Evolutionary conservation across 2,888 invertebrate species (phyloP), one percentile per base, ranked within the genome.

Genomic region (Gasteruption jaculator): DNA sequence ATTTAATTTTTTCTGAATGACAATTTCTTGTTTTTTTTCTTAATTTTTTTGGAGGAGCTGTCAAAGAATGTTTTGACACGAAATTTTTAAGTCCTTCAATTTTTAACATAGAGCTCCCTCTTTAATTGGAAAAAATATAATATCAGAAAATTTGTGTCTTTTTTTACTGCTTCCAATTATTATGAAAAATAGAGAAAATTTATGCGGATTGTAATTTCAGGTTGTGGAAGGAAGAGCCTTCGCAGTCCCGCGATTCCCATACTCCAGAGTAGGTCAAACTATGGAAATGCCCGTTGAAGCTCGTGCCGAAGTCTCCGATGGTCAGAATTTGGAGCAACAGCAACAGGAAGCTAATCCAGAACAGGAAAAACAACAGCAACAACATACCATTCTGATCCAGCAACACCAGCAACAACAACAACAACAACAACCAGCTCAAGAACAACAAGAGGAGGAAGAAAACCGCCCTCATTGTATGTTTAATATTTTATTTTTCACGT

Each of bases 381-480:
- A 49, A 61, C 52, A 57, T 41, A 61, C 57, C 15, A 47, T 62
- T 48, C 59, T 73, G 43, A 72, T 75, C 63, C 74, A 74, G 52
- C 72, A 74, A 1, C 74, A 73, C 25, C 71, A 69, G 41, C 72
- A 71, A 37, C 78, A 78, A 29, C 67, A 61, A 22, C 69, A 68
- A 32, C 63, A 74, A 4, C 60, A 73, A 3, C 72, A 72, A 25
- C 71, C 53, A 36, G 2, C 67, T 66, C 71, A 39, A 63, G 73
- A 72, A 53, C 71, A 42, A 61, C 68, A 48, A 65, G 72, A 75
- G 60, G 74, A 76, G 37, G 76, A 80, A 54, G 81, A 81, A 50
- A 67, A 72, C 50, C 82, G 86, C 71, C 86, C 85, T 48, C 88
- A 88, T 61, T 86, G 88, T 88, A 69, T 81, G 85, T 80, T n/a